phyloP scores from a whole-genome alignment of 2,797 vertebrate genomes.

The Taeniopygia guttata region DNA sequence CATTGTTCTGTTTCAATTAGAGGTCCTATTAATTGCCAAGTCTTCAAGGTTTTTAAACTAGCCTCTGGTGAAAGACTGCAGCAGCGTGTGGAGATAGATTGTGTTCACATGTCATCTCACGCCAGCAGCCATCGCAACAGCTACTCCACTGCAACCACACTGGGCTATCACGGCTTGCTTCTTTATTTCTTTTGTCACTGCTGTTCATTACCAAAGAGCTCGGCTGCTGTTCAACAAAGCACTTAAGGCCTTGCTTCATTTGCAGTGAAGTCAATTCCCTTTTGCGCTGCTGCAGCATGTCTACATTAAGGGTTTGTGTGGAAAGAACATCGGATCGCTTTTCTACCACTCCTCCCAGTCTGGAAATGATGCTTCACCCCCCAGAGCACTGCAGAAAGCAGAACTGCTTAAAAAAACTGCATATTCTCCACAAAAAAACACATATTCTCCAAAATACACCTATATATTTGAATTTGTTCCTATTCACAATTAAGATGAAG shows the following conservation, averaged over 20 bases:
- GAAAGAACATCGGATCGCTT: not conserved
- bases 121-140: not conserved
- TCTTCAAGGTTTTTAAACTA: slow-evolving; percentile 41
- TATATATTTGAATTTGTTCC: not conserved
- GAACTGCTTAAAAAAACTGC: not conserved
- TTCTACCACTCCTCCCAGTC: not conserved
- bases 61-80: slow-evolving; percentile 47
- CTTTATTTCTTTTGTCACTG: slow-evolving; percentile 46
- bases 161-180: not conserved
- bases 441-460: not conserved
- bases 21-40: slow-evolving; percentile 48
- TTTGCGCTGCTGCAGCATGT: not conserved
- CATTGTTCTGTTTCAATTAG: slow-evolving; percentile 46
- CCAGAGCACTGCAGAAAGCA: not conserved
- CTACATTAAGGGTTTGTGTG: not conserved
- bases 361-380: not conserved
- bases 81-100: not conserved
- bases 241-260: slow-evolving; percentile 50
- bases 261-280: slow-evolving; percentile 32
- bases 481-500: not conserved
- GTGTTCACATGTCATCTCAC: slow-evolving; percentile 1
- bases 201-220: slow-evolving; percentile 55
- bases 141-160: not conserved
- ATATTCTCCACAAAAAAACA: not conserved
- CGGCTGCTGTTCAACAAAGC: slow-evolving; percentile 63